phyloP scores from a whole-genome alignment of 2,797 vertebrate species.

The Momotus momota region DNA sequence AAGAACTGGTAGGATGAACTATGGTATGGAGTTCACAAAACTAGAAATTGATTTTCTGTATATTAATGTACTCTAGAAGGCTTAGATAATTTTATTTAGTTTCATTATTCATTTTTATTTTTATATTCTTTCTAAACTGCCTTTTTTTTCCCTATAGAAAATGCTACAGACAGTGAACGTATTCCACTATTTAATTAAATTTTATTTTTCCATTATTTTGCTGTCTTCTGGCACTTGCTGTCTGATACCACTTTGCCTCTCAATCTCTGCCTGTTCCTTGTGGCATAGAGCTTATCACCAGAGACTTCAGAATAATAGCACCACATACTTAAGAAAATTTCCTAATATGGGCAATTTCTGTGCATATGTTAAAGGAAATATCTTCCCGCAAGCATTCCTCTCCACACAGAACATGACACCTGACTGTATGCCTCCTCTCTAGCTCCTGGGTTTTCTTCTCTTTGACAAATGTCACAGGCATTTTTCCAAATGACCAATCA shows the following conservation, averaged over 20 bases:
- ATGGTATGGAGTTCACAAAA: background rate
- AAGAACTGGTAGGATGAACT: background rate
- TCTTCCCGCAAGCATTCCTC: background rate
- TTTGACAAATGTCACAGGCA: background rate
- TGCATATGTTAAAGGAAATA: background rate
- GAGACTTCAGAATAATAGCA: background rate
- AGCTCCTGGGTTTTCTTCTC: background rate
- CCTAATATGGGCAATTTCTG: background rate
- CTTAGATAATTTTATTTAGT: background rate
- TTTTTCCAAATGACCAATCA: background rate
- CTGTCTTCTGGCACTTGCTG: background rate
- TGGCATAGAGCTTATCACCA: background rate
- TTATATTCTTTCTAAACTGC: background rate
- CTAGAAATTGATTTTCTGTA: background rate
- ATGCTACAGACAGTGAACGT: background rate
- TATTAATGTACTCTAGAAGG: background rate
- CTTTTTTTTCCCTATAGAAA: background rate
- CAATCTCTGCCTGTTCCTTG: background rate
- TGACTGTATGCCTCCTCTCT: background rate
- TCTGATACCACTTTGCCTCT: background rate
- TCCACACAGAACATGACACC: fast-evolving
- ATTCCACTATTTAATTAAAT: background rate
- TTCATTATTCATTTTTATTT: background rate
- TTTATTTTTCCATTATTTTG: background rate
- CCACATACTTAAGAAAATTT: background rate